Evolutionary conservation across 2,797 vertebrate species (phyloP).

Genomic region (Picus viridis): DNA sequence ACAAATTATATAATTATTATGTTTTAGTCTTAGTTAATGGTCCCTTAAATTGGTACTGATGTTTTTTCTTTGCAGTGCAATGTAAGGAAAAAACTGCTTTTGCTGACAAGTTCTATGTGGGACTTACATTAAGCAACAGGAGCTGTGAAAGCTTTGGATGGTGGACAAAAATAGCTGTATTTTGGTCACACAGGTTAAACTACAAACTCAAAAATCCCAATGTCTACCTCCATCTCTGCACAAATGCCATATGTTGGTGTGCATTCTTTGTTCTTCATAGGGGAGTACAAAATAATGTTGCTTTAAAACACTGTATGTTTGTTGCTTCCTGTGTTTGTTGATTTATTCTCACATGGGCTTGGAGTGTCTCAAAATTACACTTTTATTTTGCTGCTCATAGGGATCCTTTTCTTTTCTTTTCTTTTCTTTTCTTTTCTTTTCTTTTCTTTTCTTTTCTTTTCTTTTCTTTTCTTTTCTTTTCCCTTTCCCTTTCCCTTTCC

Average conservation of each 20-base stretch:
- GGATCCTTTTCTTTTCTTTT: not conserved
- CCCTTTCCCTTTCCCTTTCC: too few species aligned
- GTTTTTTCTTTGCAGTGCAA: constrained; percentile 26
- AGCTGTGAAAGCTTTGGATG: not conserved
- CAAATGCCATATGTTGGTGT: not conserved
- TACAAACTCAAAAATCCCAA: not conserved
- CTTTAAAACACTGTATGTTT: not conserved
- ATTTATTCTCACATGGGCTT: not conserved
- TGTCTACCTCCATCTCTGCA: not conserved
- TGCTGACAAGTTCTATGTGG: not conserved
- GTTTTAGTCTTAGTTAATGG: not conserved
- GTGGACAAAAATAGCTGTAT: not conserved
- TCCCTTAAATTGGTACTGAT: not conserved
- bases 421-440: too few species aligned
- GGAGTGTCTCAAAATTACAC: not conserved
- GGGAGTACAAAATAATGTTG: not conserved
- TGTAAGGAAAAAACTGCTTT: constrained; percentile 31
- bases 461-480: too few species aligned
- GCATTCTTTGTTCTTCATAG: not conserved
- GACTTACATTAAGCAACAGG: not conserved
- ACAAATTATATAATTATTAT: not conserved
- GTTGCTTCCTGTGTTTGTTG: not conserved
- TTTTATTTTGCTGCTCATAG: not conserved
- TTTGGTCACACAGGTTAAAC: not conserved
- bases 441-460: too few species aligned